Conservation (phyloP, 2,113 vertebrate genomes). For the Myotis lucifugus region DNA sequence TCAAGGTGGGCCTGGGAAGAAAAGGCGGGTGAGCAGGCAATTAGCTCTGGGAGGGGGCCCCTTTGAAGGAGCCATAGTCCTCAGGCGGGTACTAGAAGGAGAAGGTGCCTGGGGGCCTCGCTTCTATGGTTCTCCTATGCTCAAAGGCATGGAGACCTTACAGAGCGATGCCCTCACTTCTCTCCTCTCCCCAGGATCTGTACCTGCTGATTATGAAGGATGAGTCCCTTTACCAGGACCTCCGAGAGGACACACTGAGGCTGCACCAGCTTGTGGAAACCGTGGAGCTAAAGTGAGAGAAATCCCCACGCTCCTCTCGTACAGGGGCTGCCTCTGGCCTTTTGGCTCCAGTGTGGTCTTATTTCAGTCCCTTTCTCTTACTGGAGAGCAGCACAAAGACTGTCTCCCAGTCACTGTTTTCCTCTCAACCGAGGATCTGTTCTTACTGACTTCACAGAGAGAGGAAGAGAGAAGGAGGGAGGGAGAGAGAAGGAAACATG, state of each 20-base stretch:
- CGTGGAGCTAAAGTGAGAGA: constrained; percentile 86
- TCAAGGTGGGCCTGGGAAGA: constrained; percentile 88
- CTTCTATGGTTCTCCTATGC: not conserved
- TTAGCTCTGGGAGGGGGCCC: not conserved
- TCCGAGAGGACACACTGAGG: constrained; percentile 93
- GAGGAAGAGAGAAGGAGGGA: too few species aligned
- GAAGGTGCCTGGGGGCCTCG: not conserved
- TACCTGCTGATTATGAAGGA: constrained; percentile 94
- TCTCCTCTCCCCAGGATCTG: constrained; percentile 86
- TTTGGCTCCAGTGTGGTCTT: not conserved
- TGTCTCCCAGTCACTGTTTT: not conserved
- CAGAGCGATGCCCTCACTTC: not conserved
- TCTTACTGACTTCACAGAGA: not conserved
- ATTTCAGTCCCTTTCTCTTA: not conserved
- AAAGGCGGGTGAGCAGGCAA: not conserved
- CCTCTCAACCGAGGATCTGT: not conserved
- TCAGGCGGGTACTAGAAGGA: not conserved
- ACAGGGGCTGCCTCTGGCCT: not conserved
- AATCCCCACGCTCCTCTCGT: not conserved
- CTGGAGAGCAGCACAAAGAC: not conserved
- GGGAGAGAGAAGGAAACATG: too few species aligned
- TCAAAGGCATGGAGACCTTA: not conserved
- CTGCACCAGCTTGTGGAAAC: constrained; percentile 91
- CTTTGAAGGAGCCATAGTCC: not conserved
- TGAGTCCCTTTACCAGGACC: constrained; percentile 89